Evolutionary conservation across 2,113 vertebrate species (phyloP).

Genomic region (Ifrita kowaldi): DNA sequence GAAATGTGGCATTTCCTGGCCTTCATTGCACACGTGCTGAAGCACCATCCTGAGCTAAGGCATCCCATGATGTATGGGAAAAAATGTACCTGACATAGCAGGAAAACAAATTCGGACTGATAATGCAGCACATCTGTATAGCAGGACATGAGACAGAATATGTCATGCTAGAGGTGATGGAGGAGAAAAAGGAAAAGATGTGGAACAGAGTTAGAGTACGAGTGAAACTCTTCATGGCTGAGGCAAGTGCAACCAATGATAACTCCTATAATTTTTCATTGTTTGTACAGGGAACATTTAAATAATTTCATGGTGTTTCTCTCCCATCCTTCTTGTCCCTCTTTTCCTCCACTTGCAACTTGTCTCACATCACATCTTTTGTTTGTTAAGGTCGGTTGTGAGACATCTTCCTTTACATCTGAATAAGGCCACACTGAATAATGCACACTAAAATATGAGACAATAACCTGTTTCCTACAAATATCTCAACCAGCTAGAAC

Average conservation of each 20-base stretch:
- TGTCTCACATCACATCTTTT: not conserved
- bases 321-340: not conserved
- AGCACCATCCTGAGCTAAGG: not conserved
- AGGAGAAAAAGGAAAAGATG: not conserved
- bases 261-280: not conserved
- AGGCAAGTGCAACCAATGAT: not conserved
- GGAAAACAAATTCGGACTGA: not conserved
- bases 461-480: not conserved
- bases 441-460: not conserved
- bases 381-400: not conserved
- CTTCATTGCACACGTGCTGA: not conserved
- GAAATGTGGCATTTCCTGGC: not conserved
- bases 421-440: not conserved
- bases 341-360: not conserved
- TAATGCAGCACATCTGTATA: not conserved
- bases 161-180: not conserved
- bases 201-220: rapidly evolving
- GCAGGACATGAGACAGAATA: not conserved
- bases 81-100: not conserved
- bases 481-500: not conserved
- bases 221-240: not conserved
- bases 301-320: not conserved
- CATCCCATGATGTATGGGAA: not conserved
- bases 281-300: not conserved
- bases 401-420: not conserved